Conservation (phyloP, 2,797 vertebrate species). For the Chloroceryle amazona region DNA sequence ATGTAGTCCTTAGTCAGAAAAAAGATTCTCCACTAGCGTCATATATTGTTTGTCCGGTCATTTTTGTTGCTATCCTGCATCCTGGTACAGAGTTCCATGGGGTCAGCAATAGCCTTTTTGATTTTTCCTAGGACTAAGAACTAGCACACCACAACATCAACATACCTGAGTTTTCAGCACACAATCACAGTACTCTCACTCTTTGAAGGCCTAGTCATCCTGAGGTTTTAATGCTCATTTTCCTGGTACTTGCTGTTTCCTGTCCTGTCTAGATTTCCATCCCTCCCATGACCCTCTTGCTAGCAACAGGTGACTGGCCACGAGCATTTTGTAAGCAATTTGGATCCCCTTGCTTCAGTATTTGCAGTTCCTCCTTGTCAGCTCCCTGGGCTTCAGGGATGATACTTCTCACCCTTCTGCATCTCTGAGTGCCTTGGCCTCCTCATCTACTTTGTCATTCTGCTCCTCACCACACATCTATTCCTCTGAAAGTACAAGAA, state of each 20-base stretch:
- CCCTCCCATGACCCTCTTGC: not conserved
- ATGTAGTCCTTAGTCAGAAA: not conserved
- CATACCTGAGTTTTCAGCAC: not conserved
- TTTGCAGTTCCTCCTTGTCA: not conserved
- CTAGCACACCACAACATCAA: not conserved
- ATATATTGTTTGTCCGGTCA: not conserved
- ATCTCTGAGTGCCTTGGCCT: not conserved
- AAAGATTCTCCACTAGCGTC: not conserved
- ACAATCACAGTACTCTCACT: not conserved
- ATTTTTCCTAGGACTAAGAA: not conserved
- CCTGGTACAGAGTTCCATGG: rapidly evolving
- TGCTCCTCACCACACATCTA: not conserved
- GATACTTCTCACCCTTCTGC: not conserved
- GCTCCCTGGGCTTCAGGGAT: not conserved
- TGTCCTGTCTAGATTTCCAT: not conserved
- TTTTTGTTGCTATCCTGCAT: not conserved
- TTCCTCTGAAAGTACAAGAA: rapidly evolving
- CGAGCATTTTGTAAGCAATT: not conserved
- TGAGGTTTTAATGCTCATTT: not conserved
- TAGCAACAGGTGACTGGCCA: not conserved
- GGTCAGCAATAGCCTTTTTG: not conserved
- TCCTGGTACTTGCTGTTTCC: not conserved
- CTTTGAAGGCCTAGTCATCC: not conserved
- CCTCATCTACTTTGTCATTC: not conserved
- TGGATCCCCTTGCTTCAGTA: not conserved